phyloP scores from a whole-genome alignment of 2,797 vertebrate species.

The Zenarchopterus dispar region DNA sequence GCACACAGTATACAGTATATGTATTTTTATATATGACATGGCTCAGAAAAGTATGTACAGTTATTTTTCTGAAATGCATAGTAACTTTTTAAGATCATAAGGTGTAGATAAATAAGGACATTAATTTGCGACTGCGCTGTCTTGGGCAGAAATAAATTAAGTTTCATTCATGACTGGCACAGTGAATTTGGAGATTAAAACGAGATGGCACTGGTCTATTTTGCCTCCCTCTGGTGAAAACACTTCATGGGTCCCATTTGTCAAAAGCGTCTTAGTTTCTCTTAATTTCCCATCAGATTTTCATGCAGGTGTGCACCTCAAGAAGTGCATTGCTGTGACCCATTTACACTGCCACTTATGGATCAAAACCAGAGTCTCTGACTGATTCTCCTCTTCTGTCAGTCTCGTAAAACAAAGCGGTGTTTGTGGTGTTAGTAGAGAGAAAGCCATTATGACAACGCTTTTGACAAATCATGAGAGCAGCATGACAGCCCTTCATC shows the following conservation, averaged over 20 bases:
- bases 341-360: slow-evolving; percentile 3
- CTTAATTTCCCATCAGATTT: slow-evolving; percentile 14
- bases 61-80: slow-evolving; percentile 76
- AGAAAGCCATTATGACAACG: background rate
- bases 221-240: slow-evolving; percentile 8
- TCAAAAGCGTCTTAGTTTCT: slow-evolving; percentile 34
- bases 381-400: slow-evolving; percentile 9
- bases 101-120: slow-evolving; percentile 81
- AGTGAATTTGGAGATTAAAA: slow-evolving; percentile 24
- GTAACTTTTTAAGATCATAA: slow-evolving; percentile 78
- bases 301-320: slow-evolving; percentile 1
- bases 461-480: slow-evolving; percentile 32
- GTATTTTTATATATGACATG: slow-evolving; percentile 66
- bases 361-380: slow-evolving; percentile 10
- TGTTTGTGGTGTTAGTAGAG: background rate
- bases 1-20: slow-evolving; percentile 39
- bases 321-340: background rate
- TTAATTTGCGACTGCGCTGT: slow-evolving; percentile 69
- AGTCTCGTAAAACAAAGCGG: slow-evolving; percentile 1
- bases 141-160: slow-evolving; percentile 78
- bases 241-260: slow-evolving; percentile 12
- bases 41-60: slow-evolving; percentile 70
- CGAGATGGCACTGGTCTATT: slow-evolving; percentile 9
- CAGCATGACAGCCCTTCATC: background rate
- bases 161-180: slow-evolving; percentile 59